Evolutionary conservation across 2,797 vertebrate species (phyloP), one percentile per base, ranked within the genome.

Genomic region (Enteromius treurensis): DNA sequence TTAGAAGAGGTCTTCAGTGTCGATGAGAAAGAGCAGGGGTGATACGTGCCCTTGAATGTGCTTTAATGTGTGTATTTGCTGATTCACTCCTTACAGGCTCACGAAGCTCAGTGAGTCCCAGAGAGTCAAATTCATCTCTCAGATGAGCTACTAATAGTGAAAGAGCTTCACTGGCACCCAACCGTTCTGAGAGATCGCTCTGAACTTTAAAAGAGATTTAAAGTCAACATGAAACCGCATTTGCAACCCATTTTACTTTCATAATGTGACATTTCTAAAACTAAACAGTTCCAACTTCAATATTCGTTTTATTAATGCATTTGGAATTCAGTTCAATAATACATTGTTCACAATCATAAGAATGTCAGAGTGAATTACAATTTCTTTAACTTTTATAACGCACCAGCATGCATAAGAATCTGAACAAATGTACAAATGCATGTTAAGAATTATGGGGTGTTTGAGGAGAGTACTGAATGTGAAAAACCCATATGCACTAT

Each of bases 41-140:
- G 70, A 68, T 42, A 5, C 49, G 47, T 77, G 62, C 23, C 47
- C 45, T 58, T 77, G 73, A 77, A 82, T 68, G 17, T 23, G 60
- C 47, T 40, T 40, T 6, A 40, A 40, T 40, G 37, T 40, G 37
- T 65, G 26, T 14, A 51, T 67, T 49, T 68, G 62, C 80, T 81
- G 80, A 81, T 51, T 64, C 79, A 81, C 79, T 68, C n/a, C 23
- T 32, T 51, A 19, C 34, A 40, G 64, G 62, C 64, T 53, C 77
- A 68, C 21, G 29, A 73, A 68, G 13, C 77, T 34, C 47, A 79
- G 29, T 17, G 47, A 79, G 47, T 23, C 47, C 68, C 67, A 0
- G 68, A 80, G 40, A 81, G 53, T 81, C 42, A 51, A 60, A 64
- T 51, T 37, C 42, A 74, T 81, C 70, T 74, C 29, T 81, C 29